These are phyloP conservation scores for Tiliqua scincoides DNA, from an alignment of 2,113 vertebrate genomes.

Conservation along the genomic window DNA sequence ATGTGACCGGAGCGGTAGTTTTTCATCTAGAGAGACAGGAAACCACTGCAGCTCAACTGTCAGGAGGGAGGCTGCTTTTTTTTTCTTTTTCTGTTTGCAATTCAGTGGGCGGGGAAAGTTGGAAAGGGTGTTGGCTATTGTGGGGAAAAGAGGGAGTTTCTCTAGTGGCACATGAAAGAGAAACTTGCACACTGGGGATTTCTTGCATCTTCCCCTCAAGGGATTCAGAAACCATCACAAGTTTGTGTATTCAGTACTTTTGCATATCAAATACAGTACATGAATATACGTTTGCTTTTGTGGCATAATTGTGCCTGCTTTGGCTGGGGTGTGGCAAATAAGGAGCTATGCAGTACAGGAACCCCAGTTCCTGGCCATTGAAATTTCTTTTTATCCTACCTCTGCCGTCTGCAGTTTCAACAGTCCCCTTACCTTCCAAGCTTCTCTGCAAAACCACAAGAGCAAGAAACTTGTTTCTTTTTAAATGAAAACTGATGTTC, in stretches of 20 bases:
- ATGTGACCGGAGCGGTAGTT: neutral
- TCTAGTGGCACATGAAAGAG: neutral
- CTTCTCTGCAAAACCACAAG: neutral
- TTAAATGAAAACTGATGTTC: neutral
- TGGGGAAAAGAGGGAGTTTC: neutral
- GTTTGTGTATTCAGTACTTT: neutral
- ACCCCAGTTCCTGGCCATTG: neutral
- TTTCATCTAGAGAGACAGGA: conserved; percentile 7
- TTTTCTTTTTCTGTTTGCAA: neutral
- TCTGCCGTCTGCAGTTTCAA: neutral
- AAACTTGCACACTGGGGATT: neutral
- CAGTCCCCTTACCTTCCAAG: neutral
- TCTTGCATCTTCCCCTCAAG: neutral
- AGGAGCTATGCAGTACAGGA: neutral
- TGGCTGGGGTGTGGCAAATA: no score
- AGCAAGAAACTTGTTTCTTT: neutral
- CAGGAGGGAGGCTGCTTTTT: neutral
- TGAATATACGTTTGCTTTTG: neutral
- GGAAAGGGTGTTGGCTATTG: neutral
- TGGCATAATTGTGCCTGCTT: neutral
- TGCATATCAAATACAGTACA: neutral
- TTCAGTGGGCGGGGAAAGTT: neutral
- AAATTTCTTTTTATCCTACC: neutral
- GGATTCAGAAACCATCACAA: neutral
- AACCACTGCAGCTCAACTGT: neutral